phyloP scores from a whole-genome alignment of 2,113 vertebrate species.

The Chaetura pelagica region DNA sequence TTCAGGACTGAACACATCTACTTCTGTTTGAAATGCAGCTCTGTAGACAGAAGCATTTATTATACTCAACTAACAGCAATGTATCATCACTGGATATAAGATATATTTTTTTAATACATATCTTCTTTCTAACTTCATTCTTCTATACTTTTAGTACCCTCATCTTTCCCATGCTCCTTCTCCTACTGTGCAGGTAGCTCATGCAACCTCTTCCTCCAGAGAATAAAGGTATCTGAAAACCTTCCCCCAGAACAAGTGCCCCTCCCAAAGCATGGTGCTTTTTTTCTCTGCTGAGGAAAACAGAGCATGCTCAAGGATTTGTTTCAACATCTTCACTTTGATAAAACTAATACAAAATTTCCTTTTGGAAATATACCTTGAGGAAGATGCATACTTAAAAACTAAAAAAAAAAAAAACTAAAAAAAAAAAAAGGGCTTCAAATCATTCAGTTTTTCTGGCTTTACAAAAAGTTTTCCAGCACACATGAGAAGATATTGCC shows the following conservation, averaged over 20 bases:
- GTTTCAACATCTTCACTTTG: neutral
- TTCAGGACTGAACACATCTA: neutral
- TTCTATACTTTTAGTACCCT: neutral
- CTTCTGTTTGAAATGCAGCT: neutral
- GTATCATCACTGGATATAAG: neutral
- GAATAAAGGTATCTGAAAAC: neutral
- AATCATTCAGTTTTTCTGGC: neutral
- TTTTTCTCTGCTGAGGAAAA: neutral
- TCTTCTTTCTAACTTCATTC: neutral
- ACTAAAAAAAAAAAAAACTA: neutral
- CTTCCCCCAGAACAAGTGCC: neutral
- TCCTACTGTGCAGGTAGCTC: neutral
- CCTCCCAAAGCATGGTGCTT: neutral
- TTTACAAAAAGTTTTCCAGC: neutral
- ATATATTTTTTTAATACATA: neutral
- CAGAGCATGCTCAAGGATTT: neutral
- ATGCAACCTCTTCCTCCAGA: neutral
- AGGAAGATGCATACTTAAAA: neutral
- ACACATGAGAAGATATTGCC: neutral
- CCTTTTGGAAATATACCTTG: neutral
- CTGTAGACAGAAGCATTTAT: neutral
- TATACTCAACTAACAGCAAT: neutral
- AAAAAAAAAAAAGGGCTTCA: neutral
- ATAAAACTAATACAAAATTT: neutral
- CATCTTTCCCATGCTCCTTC: neutral